Evolutionary conservation across 2,797 vertebrate genomes (phyloP), one percentile per base, ranked within the genome.

Genomic region (Chrosomus eos): DNA sequence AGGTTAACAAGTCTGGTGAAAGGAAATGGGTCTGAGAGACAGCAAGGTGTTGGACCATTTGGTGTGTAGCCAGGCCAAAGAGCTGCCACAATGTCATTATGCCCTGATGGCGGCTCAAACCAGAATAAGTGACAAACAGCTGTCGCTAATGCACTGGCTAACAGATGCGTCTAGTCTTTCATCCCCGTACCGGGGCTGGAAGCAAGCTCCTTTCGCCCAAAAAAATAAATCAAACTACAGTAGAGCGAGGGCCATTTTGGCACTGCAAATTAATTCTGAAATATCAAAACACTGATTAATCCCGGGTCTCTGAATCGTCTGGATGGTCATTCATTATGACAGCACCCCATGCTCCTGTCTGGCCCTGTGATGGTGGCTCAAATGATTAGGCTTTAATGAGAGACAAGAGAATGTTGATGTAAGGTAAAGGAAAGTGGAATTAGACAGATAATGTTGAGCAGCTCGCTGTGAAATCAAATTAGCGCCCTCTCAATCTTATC

Each of bases 401-500:
- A 86, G 67, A 81, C 60, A 81, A 62, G 55, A 58, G 64, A 83
- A 83, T 80, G 82, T 78, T 76, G 80, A 77, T 82, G 74, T 81
- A 64, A 82, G 74, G 85, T 82, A 77, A 82, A 77, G 67, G 86
- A 82, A 91, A 91, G 91, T 89, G 86, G 88, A 92, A 93, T 90
- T 91, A 92, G 84, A 90, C 78, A 66, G 85, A 89, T 87, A 91
- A 92, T 91, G 76, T 85, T 92, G 91, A 93, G 90, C 85, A 88
- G 91, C 86, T 89, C 86, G 88, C 89, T 88, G 88, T 87, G 88
- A 92, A 92, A 93, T 93, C 88, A 92, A 93, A 94, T 91, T 89
- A 93, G 90, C 88, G 77, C 86, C 88, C 90, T 93, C 89, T 87
- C 90, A 89, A 87, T 93, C 84, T 92, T 85, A 87, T 91, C 88